Base-by-base conservation (phyloP, 2,797 vertebrate species). In the Darevskia nairensis region DNA sequence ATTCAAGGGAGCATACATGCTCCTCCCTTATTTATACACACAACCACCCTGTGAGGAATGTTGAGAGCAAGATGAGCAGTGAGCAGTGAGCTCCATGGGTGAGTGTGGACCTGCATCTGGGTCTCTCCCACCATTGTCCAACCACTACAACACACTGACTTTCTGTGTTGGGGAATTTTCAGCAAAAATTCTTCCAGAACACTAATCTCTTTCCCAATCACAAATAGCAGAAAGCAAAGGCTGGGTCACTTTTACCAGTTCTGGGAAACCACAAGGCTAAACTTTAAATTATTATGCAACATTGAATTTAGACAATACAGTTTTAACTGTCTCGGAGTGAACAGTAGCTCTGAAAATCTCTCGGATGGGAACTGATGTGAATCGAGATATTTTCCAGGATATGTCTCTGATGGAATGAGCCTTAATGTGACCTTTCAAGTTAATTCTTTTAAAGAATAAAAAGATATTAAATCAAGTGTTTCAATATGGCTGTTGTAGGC, bases 391-490 rank as follows among this genome's bases (percentile, higher is more conserved):
- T 64, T 89, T 92, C 91, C 93, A 64, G 91, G 89, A 90, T 83
- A 69, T 64, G 71, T 81, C 74, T 92, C 90, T 91, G 89, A 94
- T 32, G 92, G 90, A 90, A 94, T 90, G 87, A 91, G 81, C 76
- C 0, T 1, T 88, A 89, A 86, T 91, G 88, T 92, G 92, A 95
- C 86, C 84, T 83, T 92, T 90, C 90, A 90, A 89, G 88, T 93
- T 93, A 93, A 95, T 95, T 94, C 90, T 95, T 92, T 83, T 89
- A 90, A 90, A 93, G 88, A 89, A 94, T 93, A 92, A 92, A 91
- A 79, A 94, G 88, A 95, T 93, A 94, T 93, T 90, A 94, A 91
- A 94, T 88, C 82, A 84, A 81, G 29, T 86, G 90, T 94, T 93
- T 92, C 94, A 80, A 72, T 83, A 79, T 87, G 92, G 75, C 71